Evolutionary conservation across 30 jellyfish, hydroid and myxozoan genomes (phyloP), one percentile per base, ranked within the genome.

Genomic region (Mastigias papua): DNA sequence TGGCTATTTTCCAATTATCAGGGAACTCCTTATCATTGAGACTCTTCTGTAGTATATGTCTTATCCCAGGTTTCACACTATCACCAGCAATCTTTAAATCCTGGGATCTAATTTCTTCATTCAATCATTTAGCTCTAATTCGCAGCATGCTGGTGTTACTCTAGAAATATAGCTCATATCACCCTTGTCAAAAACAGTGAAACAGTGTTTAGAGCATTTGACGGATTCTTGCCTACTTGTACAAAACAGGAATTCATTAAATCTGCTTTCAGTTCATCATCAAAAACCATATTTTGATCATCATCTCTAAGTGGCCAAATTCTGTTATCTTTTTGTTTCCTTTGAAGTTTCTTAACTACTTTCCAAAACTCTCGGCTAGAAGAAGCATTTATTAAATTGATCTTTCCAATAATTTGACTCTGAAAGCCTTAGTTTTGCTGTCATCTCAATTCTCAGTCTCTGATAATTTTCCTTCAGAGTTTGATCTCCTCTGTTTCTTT

Each of bases 21-120:
- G 76, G 76, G 48, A 65, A 17, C 23, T 65, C 23, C 76, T 17
- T 65, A 2, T 65, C 76, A 65, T 21, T 25, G 48, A 65, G 42
- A 25, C n/a, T 65, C 50, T 65, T 65, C 48, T 65, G 76, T 13
- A 31, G 2, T 71, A 42, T 13, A 27, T 71, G 33, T 71, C 83
- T 30, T 29, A 71, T 71, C 30, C 83, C 83, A 10, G 83, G 83
- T 71, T 71, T 71, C 30, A 71, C 68, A 71, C 67, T 71, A 20
- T 71, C 68, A 29, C 83, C 67, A 29, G 67, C 68, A 71, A 33
- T 71, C 68, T 71, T 71, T 33, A 71, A 23, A 31, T 71, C 83
- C 68, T 71, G 63, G 33, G 83, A 31, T 9, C 68, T 71, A 9
- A 71, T 33, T 33, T 29, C 68, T 20, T 71, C 68, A 33, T 71